A percentile compares a stretch with the other conserved stretches of the same genome.
phyloP scores from a whole-genome alignment of 2,888 invertebrate genomes.

The Corythucha ciliata region DNA sequence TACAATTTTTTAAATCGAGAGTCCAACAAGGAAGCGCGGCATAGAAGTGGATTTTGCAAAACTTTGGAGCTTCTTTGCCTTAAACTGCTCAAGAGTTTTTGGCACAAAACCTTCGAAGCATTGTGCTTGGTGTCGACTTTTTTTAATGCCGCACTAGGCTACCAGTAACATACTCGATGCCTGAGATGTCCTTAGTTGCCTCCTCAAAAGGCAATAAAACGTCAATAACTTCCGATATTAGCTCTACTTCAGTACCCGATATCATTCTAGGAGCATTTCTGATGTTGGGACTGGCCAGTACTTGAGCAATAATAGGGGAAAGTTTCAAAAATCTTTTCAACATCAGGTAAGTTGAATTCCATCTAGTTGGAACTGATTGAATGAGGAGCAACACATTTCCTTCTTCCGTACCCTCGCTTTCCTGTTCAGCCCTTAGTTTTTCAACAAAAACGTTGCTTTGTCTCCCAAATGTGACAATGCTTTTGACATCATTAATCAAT shows the following conservation, averaged over 20 bases:
- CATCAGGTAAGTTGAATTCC: conserved; percentile 33
- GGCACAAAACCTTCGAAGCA: too few species aligned
- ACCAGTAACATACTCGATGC: background rate
- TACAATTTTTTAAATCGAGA: conserved; percentile 9
- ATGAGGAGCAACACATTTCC: conserved; percentile 4
- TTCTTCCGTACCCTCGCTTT: background rate
- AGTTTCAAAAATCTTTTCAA: conserved; percentile 28
- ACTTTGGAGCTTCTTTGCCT: background rate
- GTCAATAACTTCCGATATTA: background rate
- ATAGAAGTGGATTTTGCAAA: background rate
- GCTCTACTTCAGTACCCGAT: too few species aligned
- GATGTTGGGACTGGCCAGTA: too few species aligned
- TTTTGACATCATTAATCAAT: background rate
- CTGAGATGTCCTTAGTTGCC: conserved; percentile 6
- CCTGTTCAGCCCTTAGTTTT: background rate
- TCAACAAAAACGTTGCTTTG: background rate
- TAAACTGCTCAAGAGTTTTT: background rate
- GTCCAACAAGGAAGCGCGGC: conserved; percentile 1
- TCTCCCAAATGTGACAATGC: background rate
- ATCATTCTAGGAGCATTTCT: too few species aligned
- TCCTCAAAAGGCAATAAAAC: background rate
- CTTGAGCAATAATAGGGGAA: conserved; percentile 20
- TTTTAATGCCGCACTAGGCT: too few species aligned
- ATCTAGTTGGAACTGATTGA: conserved; percentile 29
- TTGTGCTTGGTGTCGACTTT: too few species aligned